Percentiles rank a stretch among this genome's conserved stretches.
Conservation (phyloP, 2,888 invertebrate species). For the Spialia ferax region DNA sequence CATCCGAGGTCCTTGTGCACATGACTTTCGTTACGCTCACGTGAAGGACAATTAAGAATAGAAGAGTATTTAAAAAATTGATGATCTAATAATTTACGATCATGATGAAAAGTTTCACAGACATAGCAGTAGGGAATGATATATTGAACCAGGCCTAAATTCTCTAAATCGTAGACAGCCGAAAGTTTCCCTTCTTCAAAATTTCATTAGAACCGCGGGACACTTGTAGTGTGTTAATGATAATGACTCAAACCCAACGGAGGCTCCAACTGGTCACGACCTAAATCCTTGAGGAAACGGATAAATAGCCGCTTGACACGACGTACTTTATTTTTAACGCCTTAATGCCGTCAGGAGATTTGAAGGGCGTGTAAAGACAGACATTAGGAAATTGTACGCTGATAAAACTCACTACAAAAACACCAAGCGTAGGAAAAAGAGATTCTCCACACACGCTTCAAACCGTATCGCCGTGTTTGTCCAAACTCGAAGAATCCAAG, state of each 20-base stretch:
- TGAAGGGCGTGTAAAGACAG: constrained; percentile 41
- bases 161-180: not conserved
- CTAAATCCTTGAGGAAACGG: constrained; percentile 33
- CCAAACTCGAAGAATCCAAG: constrained; percentile 50
- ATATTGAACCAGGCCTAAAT: not conserved
- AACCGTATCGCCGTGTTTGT: constrained; percentile 75
- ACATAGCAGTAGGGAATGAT: not conserved
- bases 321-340: constrained; percentile 40
- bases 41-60: constrained; percentile 1
- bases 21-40: constrained; percentile 16
- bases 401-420: constrained; percentile 42
- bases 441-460: constrained; percentile 70
- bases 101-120: not conserved
- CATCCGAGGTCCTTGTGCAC: constrained; percentile 22
- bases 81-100: not conserved
- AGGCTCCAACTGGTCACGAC: constrained; percentile 27
- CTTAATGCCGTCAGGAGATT: constrained; percentile 38
- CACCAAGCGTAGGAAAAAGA: constrained; percentile 46
- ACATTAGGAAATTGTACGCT: constrained; percentile 37
- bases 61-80: not conserved
- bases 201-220: not conserved
- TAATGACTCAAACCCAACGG: not conserved
- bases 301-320: constrained; percentile 37
- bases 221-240: constrained; percentile 27
- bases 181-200: not conserved